phyloP scores from a whole-genome alignment of 2,888 invertebrate genomes.

The Lithophane leautieri region DNA sequence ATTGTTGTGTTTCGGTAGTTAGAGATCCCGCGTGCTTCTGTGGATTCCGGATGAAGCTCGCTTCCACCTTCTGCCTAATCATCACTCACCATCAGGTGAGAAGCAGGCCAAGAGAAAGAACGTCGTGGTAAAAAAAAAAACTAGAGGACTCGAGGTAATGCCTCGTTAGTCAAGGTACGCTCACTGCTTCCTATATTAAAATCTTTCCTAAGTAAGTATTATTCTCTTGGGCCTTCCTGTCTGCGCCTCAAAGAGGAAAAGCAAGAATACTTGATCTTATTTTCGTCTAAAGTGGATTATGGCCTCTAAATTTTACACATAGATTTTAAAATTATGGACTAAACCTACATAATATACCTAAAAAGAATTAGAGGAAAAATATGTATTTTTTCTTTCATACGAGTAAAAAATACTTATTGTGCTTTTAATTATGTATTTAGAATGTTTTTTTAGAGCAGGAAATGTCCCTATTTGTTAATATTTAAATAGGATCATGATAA shows the following conservation, averaged over 20 bases:
- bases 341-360: too few species aligned
- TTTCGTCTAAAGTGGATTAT: background rate
- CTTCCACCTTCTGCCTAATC: too few species aligned
- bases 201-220: slow-evolving; percentile 61
- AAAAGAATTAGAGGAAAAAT: background rate
- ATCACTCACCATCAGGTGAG: too few species aligned
- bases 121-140: too few species aligned
- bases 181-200: slow-evolving; percentile 71
- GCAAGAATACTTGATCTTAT: background rate
- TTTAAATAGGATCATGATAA: slow-evolving; percentile 10
- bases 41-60: too few species aligned
- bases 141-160: background rate
- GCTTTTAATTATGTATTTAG: background rate
- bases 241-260: slow-evolving; percentile 21
- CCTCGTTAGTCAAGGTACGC: slow-evolving; percentile 66
- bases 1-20: too few species aligned
- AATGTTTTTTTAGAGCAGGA: background rate
- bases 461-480: background rate
- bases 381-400: background rate
- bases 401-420: background rate
- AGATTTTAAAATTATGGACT: background rate
- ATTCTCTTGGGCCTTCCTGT: slow-evolving; percentile 44
- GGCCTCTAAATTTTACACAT: background rate
- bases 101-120: too few species aligned
- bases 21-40: too few species aligned